Percentiles rank a stretch among this genome's conserved stretches.
Conservation (phyloP, 2,888 invertebrate species). For the Imbricaverruca yamaguchii region DNA sequence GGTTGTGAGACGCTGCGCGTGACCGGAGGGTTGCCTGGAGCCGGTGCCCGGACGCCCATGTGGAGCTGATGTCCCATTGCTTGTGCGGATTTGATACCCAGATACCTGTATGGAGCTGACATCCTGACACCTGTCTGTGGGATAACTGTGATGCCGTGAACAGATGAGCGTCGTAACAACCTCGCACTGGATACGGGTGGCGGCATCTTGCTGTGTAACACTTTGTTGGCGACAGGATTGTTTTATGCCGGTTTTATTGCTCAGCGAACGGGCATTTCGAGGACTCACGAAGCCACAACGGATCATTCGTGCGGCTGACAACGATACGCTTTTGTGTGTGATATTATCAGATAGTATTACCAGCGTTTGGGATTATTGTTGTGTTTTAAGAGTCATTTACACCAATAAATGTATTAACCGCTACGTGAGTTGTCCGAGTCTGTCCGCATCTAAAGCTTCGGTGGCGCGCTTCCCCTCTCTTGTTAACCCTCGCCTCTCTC, state of each 20-base stretch:
- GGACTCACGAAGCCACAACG: background rate
- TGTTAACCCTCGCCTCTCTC: too few relatives aligned
- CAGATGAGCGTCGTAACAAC: background rate
- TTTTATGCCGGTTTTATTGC: background rate
- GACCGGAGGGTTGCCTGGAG: too few relatives aligned
- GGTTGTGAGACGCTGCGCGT: too few relatives aligned
- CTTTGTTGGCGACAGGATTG: background rate
- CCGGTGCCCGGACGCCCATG: too few relatives aligned
- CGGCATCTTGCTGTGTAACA: background rate
- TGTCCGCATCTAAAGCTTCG: background rate
- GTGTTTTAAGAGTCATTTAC: background rate
- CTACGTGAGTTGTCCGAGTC: background rate
- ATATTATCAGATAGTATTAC: background rate
- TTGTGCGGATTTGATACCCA: too few relatives aligned
- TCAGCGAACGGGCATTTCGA: background rate
- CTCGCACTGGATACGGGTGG: background rate
- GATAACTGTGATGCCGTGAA: background rate
- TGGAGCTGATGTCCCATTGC: too few relatives aligned
- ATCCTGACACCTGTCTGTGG: background rate
- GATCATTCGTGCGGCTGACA: background rate
- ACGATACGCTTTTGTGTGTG: slow-evolving; percentile 8
- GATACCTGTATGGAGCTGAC: background rate
- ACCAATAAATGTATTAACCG: background rate
- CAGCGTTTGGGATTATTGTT: background rate
- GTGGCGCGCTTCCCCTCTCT: background rate